Evolutionary conservation across 2,888 invertebrate genomes (phyloP).

Genomic region (Abscondita cerata): DNA sequence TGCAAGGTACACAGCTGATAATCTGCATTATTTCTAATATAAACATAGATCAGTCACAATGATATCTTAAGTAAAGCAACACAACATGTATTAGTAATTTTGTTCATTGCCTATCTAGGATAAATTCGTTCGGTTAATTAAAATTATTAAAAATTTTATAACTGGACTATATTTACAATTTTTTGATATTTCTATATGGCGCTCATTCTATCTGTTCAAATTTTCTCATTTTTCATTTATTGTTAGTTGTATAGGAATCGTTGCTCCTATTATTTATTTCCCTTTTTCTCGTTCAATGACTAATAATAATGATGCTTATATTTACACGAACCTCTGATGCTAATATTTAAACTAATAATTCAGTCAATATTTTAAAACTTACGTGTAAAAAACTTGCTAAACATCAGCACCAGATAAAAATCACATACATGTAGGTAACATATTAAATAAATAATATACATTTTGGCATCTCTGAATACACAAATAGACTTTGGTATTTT

Average conservation of each 20-base stretch:
- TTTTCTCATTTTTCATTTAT: slow-evolving; percentile 19
- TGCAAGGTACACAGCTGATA: slow-evolving; percentile 60
- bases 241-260: slow-evolving; percentile 35
- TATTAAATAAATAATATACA: slow-evolving; percentile 60
- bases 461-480: slow-evolving; percentile 70
- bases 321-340: slow-evolving; percentile 48
- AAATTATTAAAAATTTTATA: slow-evolving; percentile 61
- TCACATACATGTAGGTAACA: slow-evolving; percentile 60
- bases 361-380: slow-evolving; percentile 51
- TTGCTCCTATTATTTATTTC: slow-evolving; percentile 38
- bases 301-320: slow-evolving; percentile 42
- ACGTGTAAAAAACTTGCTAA: slow-evolving; percentile 35
- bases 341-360: slow-evolving; percentile 47
- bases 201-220: slow-evolving; percentile 20
- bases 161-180: slow-evolving; percentile 62
- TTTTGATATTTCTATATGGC: slow-evolving; percentile 42
- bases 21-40: slow-evolving; percentile 44
- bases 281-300: slow-evolving; percentile 22
- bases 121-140: slow-evolving; percentile 61
- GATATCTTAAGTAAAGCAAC: slow-evolving; percentile 59
- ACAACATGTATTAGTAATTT: slow-evolving; percentile 57
- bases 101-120: slow-evolving; percentile 57
- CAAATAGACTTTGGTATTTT: slow-evolving; percentile 71
- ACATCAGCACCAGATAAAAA: slow-evolving; percentile 50
- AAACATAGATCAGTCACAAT: slow-evolving; percentile 58